Conservation (phyloP, 1,140 invertebrate genomes). For the Parapsyche elsis region DNA sequence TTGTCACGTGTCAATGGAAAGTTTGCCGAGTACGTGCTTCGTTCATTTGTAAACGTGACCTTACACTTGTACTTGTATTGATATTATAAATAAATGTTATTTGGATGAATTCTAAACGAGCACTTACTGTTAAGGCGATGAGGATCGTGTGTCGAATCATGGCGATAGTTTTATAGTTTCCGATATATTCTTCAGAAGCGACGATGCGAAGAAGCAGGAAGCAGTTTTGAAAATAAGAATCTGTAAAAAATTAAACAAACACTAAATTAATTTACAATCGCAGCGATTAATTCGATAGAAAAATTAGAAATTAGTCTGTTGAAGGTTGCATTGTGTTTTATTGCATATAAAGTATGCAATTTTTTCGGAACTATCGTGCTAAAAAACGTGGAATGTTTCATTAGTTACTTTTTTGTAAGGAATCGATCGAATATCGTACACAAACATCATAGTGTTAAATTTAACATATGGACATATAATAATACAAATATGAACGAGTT, state of each 20-base stretch:
- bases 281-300: not conserved
- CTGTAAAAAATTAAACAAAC: not conserved
- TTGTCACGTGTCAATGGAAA: conserved; percentile 6
- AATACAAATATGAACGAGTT: not conserved
- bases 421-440: no score
- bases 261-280: not conserved
- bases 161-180: not conserved
- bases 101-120: not conserved
- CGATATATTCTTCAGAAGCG: not conserved
- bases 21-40: not conserved
- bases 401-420: no score
- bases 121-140: conserved; percentile 2
- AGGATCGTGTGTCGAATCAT: conserved; percentile 18
- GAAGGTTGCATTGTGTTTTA: not conserved
- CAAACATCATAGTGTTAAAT: no score
- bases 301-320: not conserved
- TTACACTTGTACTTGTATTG: not conserved
- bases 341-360: not conserved
- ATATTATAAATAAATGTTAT: not conserved
- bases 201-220: conserved; percentile 6
- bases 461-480: no score
- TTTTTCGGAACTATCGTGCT: no score
- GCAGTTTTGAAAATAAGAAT: not conserved
- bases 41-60: not conserved
- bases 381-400: no score